Conservation (phyloP, 2,888 invertebrate species). For the Agriopis aurantiaria region DNA sequence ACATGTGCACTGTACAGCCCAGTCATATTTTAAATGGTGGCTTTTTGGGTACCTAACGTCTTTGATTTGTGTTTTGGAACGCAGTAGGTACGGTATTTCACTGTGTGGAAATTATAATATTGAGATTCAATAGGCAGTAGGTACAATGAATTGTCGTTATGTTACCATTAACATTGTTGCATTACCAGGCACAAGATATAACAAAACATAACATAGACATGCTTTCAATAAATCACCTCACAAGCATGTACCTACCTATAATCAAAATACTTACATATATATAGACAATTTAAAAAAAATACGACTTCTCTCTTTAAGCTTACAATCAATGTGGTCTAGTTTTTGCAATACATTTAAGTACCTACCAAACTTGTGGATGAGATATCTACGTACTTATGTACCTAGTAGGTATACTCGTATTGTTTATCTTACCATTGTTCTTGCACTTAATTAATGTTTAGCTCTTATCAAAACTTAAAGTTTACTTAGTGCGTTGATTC, state of each 20-base stretch:
- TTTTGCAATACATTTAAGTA: background rate
- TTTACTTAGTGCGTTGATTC: conserved; percentile 22
- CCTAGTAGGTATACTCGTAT: background rate
- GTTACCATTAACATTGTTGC: conserved; percentile 15
- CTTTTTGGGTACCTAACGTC: no score
- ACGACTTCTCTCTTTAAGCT: no score
- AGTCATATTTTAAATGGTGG: no score
- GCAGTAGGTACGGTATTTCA: no score
- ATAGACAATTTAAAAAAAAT: no score
- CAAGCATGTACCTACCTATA: no score
- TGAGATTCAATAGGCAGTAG: conserved; percentile 31
- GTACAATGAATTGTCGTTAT: no score
- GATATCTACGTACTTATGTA: background rate
- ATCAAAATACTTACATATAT: no score
- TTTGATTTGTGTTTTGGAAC: no score
- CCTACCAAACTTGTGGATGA: background rate
- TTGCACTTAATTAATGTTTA: conserved; percentile 17
- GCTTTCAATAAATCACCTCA: no score
- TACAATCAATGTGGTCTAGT: no score
- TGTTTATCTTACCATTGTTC: conserved; percentile 5
- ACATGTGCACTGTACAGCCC: no score
- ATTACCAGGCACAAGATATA: background rate
- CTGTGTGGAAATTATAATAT: conserved; percentile 15
- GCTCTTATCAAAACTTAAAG: conserved; percentile 14
- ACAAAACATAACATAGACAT: background rate